Percentiles rank a stretch among this genome's conserved stretches.
phyloP scores from a whole-genome alignment of 1,140 invertebrate species.

The Medauroidea extradentata region DNA sequence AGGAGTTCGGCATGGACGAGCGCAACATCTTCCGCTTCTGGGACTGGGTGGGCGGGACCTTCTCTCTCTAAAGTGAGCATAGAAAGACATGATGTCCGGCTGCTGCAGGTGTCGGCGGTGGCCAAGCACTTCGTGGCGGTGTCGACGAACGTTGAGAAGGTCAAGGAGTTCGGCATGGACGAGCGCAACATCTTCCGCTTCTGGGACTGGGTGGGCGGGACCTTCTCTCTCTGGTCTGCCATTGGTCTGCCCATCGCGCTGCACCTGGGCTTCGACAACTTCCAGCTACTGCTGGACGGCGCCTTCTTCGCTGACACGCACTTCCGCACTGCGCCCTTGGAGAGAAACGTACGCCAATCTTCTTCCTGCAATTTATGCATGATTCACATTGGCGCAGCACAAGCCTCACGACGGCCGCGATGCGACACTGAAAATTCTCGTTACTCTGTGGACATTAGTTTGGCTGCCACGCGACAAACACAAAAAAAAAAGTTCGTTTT shows the following conservation, averaged over 20 bases:
- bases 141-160: constrained; percentile 90
- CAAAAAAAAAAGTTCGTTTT: too few relatives aligned
- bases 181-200: constrained; percentile 98
- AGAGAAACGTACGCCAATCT: constrained; percentile 74
- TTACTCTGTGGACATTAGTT: too few relatives aligned
- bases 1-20: too few relatives aligned
- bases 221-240: constrained; percentile 97
- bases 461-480: too few relatives aligned
- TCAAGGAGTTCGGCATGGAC: constrained; percentile 95
- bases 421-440: too few relatives aligned
- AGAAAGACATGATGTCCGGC: not conserved
- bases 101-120: constrained; percentile 46
- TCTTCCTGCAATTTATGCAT: not conserved
- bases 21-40: too few relatives aligned
- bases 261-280: constrained; percentile 93
- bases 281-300: constrained; percentile 87
- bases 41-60: too few relatives aligned
- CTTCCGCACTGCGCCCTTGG: constrained; percentile 83
- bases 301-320: constrained; percentile 63
- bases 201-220: constrained; percentile 99
- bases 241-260: constrained; percentile 95
- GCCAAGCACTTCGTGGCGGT: constrained; percentile 97
- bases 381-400: too few relatives aligned
- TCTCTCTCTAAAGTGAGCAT: not conserved
- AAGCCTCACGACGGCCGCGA: too few relatives aligned